Evolutionary conservation across 2,888 invertebrate species (phyloP).

Genomic region (Cyclophora albipunctata): DNA sequence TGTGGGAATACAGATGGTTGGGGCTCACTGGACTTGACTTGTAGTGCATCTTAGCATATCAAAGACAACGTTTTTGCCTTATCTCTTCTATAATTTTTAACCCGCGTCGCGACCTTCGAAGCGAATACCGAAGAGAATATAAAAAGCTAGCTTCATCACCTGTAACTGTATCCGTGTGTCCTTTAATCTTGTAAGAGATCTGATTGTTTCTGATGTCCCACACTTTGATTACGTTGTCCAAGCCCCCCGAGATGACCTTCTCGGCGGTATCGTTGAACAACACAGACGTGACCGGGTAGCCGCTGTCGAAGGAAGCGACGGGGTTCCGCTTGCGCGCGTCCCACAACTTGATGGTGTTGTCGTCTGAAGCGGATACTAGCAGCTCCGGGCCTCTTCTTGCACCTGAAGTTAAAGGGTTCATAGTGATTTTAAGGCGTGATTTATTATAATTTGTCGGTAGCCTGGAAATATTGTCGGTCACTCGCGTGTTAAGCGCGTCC

Average conservation of each 20-base stretch:
- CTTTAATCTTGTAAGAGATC: constrained; percentile 87
- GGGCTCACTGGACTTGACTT: too few relatives aligned
- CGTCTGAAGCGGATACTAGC: constrained; percentile 95
- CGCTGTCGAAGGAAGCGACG: constrained; percentile 81
- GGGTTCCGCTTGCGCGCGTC: constrained; percentile 92
- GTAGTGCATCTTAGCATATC: too few relatives aligned
- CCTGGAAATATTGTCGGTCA: too few relatives aligned
- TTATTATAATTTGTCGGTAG: too few relatives aligned
- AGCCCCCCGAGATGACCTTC: constrained; percentile 94
- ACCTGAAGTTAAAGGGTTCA: constrained; percentile 46
- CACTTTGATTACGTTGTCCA: constrained; percentile 97
- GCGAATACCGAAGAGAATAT: too few relatives aligned
- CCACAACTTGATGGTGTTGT: constrained; percentile 94
- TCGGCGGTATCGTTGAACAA: constrained; percentile 97
- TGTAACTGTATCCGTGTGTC: constrained; percentile 97
- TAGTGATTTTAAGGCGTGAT: too few relatives aligned
- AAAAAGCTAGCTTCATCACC: constrained; percentile 45
- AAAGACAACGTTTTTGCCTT: too few relatives aligned
- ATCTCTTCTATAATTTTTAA: too few relatives aligned
- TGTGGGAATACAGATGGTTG: constrained; percentile 14
- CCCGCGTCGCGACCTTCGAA: too few relatives aligned
- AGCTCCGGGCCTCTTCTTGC: constrained; percentile 92
- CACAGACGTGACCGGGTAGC: constrained; percentile 89
- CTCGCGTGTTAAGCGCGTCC: too few relatives aligned
- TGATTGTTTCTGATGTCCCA: constrained; percentile 97